Evolutionary conservation across 2,797 vertebrate species (phyloP), one percentile per base, ranked within the genome.

Genomic region (Ciconia nigra): DNA sequence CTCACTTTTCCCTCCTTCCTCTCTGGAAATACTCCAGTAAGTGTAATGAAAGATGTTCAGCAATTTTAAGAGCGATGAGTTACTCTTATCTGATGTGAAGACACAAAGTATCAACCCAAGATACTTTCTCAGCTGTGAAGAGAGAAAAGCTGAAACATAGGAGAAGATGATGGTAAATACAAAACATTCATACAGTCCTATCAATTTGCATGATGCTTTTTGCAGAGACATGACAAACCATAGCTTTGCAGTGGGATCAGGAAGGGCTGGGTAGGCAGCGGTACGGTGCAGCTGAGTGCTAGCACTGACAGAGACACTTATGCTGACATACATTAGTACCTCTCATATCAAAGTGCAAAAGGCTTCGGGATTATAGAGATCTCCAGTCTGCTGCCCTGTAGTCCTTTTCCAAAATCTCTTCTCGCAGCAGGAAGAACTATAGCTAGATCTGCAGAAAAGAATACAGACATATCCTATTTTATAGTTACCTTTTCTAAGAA

Each of bases 181-280:
- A 54, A 71, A 63, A 37, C 10, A 22, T 46, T 73, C 28, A 35
- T 39, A 24, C 5, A 41, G 20, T 35, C n/a, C 31, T 41, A 41
- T 29, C 83, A 55, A 81, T 31, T 25, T 49, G 9, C 51, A 25
- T 1, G 16, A 35, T 52, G 57, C 12, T 70, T 86, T 84, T 87
- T 2, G 1, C 14, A 76, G 35, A 54, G 39, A 46, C 29, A 41
- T 47, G 49, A 37, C 9, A 9, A 2, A 49, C 20, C 1, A 0
- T 6, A 58, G 52, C 33, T 63, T 47, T 72, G 31, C 33, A 37
- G 52, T 2, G 22, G 31, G 31, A 51, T 63, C 33, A 66, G 70
- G 51, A 79, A 39, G 26, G 69, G 33, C 37, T 55, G 35, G 20
- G 15, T 55, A 44, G 49, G 76, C 25, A 66, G 73, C 18, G 35